Base-by-base conservation (phyloP, 1,140 invertebrate species). In the Leucophenga varia region DNA sequence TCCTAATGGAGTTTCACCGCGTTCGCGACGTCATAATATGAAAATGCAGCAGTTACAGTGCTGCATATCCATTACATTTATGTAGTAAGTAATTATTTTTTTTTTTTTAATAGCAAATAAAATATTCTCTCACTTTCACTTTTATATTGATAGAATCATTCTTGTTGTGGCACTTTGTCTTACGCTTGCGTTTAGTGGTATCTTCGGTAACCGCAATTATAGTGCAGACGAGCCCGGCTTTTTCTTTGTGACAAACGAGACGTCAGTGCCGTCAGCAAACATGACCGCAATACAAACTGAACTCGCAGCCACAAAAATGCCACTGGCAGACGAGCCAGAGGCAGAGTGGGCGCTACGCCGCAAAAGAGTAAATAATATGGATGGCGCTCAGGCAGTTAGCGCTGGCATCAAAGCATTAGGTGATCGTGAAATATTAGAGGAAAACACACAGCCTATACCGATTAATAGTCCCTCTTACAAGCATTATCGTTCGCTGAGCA, bases 21-120 rank as follows among this genome's bases (percentile, higher is more conserved):
- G 82, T 25, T 76, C 72, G 30, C 79, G 84, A 54, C 80, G 80
- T 58, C 79, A 78, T 14, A 79, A 80, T 35, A 72, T 88, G 17
- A 79, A 80, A 36, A 72, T 88, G 17, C 78, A 81, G 10, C 82
- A 84, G 59, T 84, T 88, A 46, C 86, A 88, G 59, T 88, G 86
- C 57, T 86, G 83, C 49, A 71, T 88, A 2, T 86, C 83, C 50
- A 76, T 81, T 1, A 76, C 78, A 2, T 67, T 88, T 35, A 64
- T 87, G 86, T 88, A 17, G 18, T 32, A 32, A 28, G 7, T 21
- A 35, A 30, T 47, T 34, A 30, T 16, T 13, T n/a, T 12, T n/a
- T n/a, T n/a, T n/a, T n/a, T n/a, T n/a, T n/a, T n/a, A n/a, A n/a
- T n/a, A n/a, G n/a, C 5, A 17, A 19, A 16, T 9, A 19, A 18